phyloP scores from a whole-genome alignment of 2,888 invertebrate species.

The Cremastobaeus sp. region DNA sequence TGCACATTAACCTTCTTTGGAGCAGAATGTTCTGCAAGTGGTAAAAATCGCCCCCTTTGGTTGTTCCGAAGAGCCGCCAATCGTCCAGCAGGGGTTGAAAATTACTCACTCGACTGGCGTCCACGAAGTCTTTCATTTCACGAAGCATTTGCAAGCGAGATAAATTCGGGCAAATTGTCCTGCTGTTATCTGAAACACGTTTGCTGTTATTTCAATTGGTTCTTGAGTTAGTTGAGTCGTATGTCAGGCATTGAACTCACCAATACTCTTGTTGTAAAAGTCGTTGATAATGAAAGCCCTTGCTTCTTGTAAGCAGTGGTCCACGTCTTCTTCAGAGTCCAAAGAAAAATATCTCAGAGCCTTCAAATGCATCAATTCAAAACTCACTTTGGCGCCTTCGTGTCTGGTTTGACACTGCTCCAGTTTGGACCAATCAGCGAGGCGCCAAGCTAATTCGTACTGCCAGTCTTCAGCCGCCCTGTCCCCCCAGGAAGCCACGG shows the following conservation, averaged over 20 bases:
- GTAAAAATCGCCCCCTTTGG: slow-evolving; percentile 82
- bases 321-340: slow-evolving; percentile 79
- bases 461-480: slow-evolving; percentile 77
- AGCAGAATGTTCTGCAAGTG: slow-evolving; percentile 85
- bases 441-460: slow-evolving; percentile 88
- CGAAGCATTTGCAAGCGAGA: slow-evolving; percentile 85
- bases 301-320: slow-evolving; percentile 81
- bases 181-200: slow-evolving; percentile 82
- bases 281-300: slow-evolving; percentile 81
- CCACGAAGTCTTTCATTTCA: slow-evolving; percentile 88
- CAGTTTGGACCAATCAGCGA: slow-evolving; percentile 81
- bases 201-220: too few species aligned
- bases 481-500: slow-evolving; percentile 71
- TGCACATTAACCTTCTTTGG: slow-evolving; percentile 83
- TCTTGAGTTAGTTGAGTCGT: too few species aligned
- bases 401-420: slow-evolving; percentile 20
- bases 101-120: too few species aligned
- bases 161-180: slow-evolving; percentile 84
- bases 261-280: slow-evolving; percentile 83
- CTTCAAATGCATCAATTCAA: slow-evolving; percentile 80
- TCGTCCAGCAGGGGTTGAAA: too few species aligned
- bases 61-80: slow-evolving; percentile 82
- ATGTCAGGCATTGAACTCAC: too few species aligned
- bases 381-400: slow-evolving; percentile 66
- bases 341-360: slow-evolving; percentile 80